Base-by-base conservation (phyloP, 2,113 vertebrate genomes). In the Uria lomvia region DNA sequence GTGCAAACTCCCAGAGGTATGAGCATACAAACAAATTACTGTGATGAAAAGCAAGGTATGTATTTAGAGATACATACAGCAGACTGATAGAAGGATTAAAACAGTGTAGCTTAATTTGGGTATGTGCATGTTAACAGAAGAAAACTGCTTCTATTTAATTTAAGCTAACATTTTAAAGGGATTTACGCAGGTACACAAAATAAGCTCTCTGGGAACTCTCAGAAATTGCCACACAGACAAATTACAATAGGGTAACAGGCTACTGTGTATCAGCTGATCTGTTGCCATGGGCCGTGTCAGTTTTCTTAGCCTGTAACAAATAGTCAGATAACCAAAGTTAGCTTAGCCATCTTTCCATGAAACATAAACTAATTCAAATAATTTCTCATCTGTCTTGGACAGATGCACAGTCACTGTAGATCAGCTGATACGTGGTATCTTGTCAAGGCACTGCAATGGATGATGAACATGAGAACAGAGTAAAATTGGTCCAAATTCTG, bases 221-320 rank as follows among this genome's bases (percentile, higher is more conserved):
- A 68, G 58, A 76, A 90, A 72, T 9, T 59, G 22, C 38, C 40
- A 21, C 18, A 24, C 5, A 75, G 30, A 67, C 1, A 62, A 80
- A 92, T 15, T 55, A 24, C 40, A 56, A 15, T 2, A 15, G 21
- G 6, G n/a, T 20, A 94, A 75, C 15, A 59, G 58, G 36, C 8
- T 65, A 23, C 26, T 2, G 1, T 3, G 2, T 14, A 49, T 70
- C 53, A 70, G 23, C 27, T 5, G 8, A 74, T 52, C 59, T n/a
- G 17, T 2, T 15, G 23, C 26, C 59, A 65, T 2, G 1, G 12
- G 2, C 26, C 26, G 12, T 1, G 4, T 5, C 60, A 40, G n/a
- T 27, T 90, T 74, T 52, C 85, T 77, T 43, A 34, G 30, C 42
- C n/a, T 58, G 34, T 6, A 84, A n/a, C 42, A 90, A 85, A 68